These are phyloP conservation scores for Daubentonia madagascariensis DNA, from an alignment of 2,113 vertebrate genomes.

Conservation along the genomic window DNA sequence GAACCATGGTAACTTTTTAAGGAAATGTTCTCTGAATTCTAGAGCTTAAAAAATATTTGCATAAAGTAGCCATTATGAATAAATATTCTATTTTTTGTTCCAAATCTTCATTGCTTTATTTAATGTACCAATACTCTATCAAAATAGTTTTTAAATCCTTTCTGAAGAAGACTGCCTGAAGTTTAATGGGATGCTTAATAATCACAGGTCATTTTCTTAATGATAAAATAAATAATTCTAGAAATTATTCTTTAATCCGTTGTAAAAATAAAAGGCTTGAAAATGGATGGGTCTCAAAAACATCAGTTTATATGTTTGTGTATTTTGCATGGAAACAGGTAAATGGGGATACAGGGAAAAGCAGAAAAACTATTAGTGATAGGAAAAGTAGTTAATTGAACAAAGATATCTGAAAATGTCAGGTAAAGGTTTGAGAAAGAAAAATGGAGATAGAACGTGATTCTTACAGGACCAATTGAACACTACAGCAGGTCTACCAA, in stretches of 20 bases:
- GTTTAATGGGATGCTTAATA: neutral
- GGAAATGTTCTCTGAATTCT: neutral
- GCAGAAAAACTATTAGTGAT: neutral
- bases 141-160: neutral
- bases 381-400: neutral
- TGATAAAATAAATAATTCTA: neutral
- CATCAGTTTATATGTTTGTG: neutral
- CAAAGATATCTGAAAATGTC: neutral
- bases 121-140: neutral
- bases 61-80: conserved; percentile 13
- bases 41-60: conserved; percentile 30
- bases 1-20: conserved; percentile 60
- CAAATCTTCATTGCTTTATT: neutral
- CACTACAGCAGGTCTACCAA: neutral
- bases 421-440: neutral
- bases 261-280: neutral
- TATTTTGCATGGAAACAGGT: neutral
- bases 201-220: neutral
- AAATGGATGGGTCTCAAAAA: neutral
- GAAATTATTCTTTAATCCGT: neutral
- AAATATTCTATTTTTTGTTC: conserved; percentile 50
- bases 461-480: neutral
- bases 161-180: neutral
- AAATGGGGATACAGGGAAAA: neutral
- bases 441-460: neutral